phyloP scores from a whole-genome alignment of 2,113 vertebrate species.

The Pygoscelis adeliae region DNA sequence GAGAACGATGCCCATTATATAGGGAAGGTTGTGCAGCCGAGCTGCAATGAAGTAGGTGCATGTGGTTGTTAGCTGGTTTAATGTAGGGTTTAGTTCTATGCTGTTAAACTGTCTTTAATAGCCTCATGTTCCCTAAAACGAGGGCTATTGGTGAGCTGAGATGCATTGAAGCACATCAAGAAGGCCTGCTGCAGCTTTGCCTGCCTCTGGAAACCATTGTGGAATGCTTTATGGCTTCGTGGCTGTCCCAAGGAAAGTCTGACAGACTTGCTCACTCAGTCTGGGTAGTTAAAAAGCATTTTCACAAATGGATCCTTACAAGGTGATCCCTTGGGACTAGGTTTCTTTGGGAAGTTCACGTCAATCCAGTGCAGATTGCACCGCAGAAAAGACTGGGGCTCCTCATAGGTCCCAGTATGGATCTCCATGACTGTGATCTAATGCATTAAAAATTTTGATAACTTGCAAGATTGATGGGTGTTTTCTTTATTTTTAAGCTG shows the following conservation, averaged over 20 bases:
- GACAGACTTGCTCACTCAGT: neutral
- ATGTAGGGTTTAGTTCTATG: neutral
- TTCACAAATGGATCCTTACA: neutral
- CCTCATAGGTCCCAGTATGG: neutral
- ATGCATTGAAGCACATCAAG: neutral
- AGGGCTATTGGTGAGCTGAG: neutral
- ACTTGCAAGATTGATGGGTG: neutral
- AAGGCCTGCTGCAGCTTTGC: neutral
- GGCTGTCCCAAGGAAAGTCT: neutral
- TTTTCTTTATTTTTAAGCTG: neutral
- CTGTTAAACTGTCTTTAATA: neutral
- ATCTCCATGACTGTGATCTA: neutral
- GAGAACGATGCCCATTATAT: conserved; percentile 8
- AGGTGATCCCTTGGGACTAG: neutral
- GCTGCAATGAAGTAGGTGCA: neutral
- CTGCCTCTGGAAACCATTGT: neutral
- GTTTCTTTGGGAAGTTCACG: neutral
- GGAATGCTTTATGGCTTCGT: neutral
- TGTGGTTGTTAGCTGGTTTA: neutral
- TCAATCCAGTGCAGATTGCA: neutral
- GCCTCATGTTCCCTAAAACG: neutral
- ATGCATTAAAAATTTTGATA: neutral
- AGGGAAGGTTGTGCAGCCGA: neutral
- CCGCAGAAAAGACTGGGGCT: neutral
- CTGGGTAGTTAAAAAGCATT: neutral